These are phyloP conservation scores for Leptobrachium ailaonicum DNA, from an alignment of 2,113 vertebrate genomes.

Conservation along the genomic window DNA sequence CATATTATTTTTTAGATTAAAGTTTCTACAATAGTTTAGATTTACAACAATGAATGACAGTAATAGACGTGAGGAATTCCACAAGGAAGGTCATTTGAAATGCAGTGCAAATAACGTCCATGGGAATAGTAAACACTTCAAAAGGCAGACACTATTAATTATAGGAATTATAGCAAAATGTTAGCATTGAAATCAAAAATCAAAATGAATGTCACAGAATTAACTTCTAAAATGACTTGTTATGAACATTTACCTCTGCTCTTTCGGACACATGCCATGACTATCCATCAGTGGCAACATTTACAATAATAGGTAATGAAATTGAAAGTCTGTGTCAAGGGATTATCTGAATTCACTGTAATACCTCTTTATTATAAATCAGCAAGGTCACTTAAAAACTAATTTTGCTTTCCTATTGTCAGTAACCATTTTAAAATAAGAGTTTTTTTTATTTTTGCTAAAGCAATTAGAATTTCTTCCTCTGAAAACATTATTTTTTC, in stretches of 20 bases:
- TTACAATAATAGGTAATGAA: constrained; percentile 41
- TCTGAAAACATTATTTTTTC: constrained; percentile 3
- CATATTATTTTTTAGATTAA: neutral
- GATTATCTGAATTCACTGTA: constrained; percentile 33
- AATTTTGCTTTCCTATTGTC: constrained; percentile 30
- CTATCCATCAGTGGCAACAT: constrained; percentile 26
- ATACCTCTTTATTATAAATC: constrained; percentile 38
- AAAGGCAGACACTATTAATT: constrained; percentile 9
- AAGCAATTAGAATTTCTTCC: constrained; percentile 16
- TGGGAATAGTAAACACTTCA: constrained; percentile 16
- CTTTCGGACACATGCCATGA: constrained; percentile 17
- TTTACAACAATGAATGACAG: neutral
- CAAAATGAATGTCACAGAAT: constrained; percentile 22
- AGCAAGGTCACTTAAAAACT: constrained; percentile 32
- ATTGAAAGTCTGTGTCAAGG: constrained; percentile 30
- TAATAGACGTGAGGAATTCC: neutral
- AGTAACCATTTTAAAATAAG: constrained; percentile 24
- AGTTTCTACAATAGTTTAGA: neutral
- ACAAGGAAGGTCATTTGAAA: constrained; percentile 20
- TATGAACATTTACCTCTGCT: constrained; percentile 18
- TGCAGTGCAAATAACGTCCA: constrained; percentile 1
- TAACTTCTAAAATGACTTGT: constrained; percentile 15
- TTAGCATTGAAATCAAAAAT: constrained; percentile 15
- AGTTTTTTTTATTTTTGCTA: neutral
- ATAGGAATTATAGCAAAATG: constrained; percentile 31